Conservation (phyloP, 92 coral and sea anemone species). For the Heliopora coerulea region DNA sequence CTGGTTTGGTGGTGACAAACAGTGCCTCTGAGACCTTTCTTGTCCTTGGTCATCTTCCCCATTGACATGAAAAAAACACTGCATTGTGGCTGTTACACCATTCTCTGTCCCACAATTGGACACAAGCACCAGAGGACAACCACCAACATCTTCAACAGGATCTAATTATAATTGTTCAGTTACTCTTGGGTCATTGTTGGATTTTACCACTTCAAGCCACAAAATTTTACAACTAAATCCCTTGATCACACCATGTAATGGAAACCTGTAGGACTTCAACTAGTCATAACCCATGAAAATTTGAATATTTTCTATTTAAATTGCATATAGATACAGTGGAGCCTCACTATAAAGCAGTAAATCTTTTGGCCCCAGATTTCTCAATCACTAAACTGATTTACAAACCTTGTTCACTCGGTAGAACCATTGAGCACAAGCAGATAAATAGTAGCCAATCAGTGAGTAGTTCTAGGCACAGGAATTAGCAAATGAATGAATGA, state of each 20-base stretch:
- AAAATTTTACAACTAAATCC: no score
- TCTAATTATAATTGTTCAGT: constrained; percentile 18
- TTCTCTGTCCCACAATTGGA: constrained; percentile 30
- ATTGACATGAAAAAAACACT: constrained; percentile 6
- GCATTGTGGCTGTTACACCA: constrained; percentile 17
- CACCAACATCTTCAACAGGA: constrained; percentile 2
- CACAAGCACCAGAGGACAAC: constrained; percentile 13
- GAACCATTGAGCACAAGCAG: no score
- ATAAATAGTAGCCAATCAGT: no score
- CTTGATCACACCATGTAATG: neutral
- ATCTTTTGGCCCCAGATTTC: no score
- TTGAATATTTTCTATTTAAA: no score
- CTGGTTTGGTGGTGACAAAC: constrained; percentile 28
- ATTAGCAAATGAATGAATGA: no score
- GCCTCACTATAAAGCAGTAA: no score
- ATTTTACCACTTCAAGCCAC: constrained; percentile 26
- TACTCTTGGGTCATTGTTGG: constrained; percentile 15
- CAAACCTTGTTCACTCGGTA: no score
- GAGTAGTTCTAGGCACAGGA: no score
- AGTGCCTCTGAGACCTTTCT: constrained; percentile 15
- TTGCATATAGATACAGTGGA: no score
- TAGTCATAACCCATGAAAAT: no score
- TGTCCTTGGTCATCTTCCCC: constrained; percentile 15
- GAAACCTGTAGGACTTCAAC: constrained; percentile 25
- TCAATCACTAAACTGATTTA: no score